Base-by-base conservation (phyloP, 2,797 vertebrate genomes). In the Ibycter americanus region DNA sequence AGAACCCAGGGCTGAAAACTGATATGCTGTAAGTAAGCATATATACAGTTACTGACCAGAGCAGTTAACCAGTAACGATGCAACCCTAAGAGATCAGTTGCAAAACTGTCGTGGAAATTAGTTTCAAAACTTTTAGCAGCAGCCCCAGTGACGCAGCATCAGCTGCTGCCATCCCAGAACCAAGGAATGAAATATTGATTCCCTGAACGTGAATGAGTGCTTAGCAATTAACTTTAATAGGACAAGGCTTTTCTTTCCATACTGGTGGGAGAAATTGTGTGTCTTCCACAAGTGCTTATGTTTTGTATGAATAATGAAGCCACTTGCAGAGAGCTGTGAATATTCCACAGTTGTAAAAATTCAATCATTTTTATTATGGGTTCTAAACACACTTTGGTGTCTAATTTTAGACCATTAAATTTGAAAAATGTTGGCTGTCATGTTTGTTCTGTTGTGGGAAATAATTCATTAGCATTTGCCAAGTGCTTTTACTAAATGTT, bases 361-460 rank as follows among this genome's bases (percentile, higher is more conserved):
- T 38, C 32, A 65, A 71, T 89, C 17, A 51, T 52, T 86, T 92
- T 93, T 72, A 86, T 66, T 54, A 74, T 3, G 26, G 34, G 38
- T 68, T 92, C 82, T 83, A 81, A 95, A 92, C 89, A 20, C 61
- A 65, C 80, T 95, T 93, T 6, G 12, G 76, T 91, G 94, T 91
- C 80, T 82, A 87, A 93, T 95, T 92, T 74, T 55, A 87, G 44
- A 83, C 34, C 76, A 27, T 89, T 87, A 80, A 59, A 85, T 81
- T 32, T 90, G 72, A 81, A 92, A 94, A 94, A 63, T 1, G 1
- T 52, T 93, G 84, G 82, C 72, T 67, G 29, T 21, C 42, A 13
- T 47, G 26, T 51, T 23, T 54, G 34, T 54, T 92, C 87, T 80
- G 74, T 66, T 66, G 42, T 54, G 71, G 78, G 68, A 91, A 74